Base-by-base conservation (phyloP, 2,113 vertebrate genomes). In the Sceloporus undulatus region DNA sequence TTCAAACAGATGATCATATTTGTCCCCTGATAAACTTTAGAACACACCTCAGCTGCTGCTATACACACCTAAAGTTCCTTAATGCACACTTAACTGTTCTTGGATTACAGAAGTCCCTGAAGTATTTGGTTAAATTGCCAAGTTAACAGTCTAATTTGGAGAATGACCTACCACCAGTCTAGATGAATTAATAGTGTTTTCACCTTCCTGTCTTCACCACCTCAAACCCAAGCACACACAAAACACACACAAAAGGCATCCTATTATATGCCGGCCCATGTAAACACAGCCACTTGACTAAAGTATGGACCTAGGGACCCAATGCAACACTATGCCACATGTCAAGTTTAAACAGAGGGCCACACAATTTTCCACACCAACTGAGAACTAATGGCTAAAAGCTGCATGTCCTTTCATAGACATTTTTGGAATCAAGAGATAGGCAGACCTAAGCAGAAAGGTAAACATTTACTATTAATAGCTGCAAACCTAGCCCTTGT, bases 401-500 rank as follows among this genome's bases (percentile, higher is more conserved):
- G 87, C 74, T 40, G 81, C 84, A 88, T 88, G 87, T 77, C 87
- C 87, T 88, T 88, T 88, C 87, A 84, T 84, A 84, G 81, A 84
- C 87, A 88, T 88, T 84, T 42, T 71, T 40, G 42, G 75, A 88
- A 84, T 83, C 59, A 65, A 88, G 74, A 88, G 79, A 78, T 88
- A 86, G 85, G 75, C 75, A 86, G 85, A 68, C 87, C 65, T 70
- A 88, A 84, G 79, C 40, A 87, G 34, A 81, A 87, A 87, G 85
- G 87, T 84, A 88, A 88, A 88, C 87, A 88, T 83, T 88, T 88
- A 78, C 81, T 88, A 88, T 88, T 88, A 88, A 88, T 88, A 88
- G 75, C 87, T 82, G 80, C 87, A 70, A 74, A 83, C 75, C 74
- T 84, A 84, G 87, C 42, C 16, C 81, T 84, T 88, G 87, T 88